phyloP scores from a whole-genome alignment of 1,140 invertebrate genomes.

The Oedothorax gibbosus region DNA sequence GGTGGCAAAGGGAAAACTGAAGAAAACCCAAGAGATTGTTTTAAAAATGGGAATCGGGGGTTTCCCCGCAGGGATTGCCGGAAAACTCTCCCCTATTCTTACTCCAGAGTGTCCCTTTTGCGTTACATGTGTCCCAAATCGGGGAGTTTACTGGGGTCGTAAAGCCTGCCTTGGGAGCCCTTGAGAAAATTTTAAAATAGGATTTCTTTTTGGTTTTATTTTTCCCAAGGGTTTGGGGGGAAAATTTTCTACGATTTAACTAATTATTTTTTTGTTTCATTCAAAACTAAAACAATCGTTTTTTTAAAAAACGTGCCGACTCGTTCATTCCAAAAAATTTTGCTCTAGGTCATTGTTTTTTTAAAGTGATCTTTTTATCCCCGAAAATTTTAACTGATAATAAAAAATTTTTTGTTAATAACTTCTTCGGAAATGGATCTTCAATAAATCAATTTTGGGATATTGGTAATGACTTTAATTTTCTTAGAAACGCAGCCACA shows the following conservation, averaged over 20 bases:
- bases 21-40: constrained; percentile 15
- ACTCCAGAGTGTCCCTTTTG: constrained; percentile 35
- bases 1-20: background rate
- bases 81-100: background rate
- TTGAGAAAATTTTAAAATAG: constrained; percentile 40
- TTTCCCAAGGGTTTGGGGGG: background rate
- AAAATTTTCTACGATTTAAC: background rate
- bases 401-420: no score
- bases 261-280: background rate
- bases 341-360: no score
- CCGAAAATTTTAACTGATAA: no score
- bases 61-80: background rate
- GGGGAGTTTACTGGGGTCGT: constrained; percentile 39
- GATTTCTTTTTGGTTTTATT: background rate
- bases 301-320: no score
- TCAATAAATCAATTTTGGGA: no score
- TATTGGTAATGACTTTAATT: no score
- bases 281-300: no score
- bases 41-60: constrained; percentile 2
- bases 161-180: constrained; percentile 31
- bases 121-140: constrained; percentile 32
- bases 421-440: no score
- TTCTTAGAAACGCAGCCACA: no score
- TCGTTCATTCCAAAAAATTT: no score
- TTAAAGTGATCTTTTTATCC: no score